Evolutionary conservation across 2,888 invertebrate species (phyloP).

Genomic region (Melanostoma scalare): DNA sequence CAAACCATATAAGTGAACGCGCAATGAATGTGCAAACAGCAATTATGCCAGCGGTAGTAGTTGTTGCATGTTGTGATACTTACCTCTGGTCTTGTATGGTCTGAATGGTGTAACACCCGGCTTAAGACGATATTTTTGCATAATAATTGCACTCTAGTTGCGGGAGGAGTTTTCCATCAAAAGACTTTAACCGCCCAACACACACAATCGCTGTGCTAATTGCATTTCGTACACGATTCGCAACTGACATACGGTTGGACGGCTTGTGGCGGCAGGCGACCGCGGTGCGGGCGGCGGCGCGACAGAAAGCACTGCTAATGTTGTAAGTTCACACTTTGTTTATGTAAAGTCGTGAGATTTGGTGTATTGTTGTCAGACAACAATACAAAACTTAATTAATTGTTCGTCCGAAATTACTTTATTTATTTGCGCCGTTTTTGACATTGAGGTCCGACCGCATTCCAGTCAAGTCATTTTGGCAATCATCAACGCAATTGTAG

Average conservation of each 20-base stretch:
- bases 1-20: slow-evolving; percentile 10
- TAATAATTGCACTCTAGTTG: neutral
- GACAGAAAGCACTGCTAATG: neutral
- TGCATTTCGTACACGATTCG: slow-evolving; percentile 25
- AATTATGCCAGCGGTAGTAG: slow-evolving; percentile 5
- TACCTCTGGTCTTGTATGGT: neutral
- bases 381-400: neutral
- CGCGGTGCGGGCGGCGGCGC: no score
- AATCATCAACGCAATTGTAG: slow-evolving; percentile 30
- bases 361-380: slow-evolving; percentile 11
- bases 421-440: slow-evolving; percentile 7
- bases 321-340: slow-evolving; percentile 25
- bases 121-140: no score
- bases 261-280: no score
- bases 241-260: no score
- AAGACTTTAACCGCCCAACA: slow-evolving; percentile 32
- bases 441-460: slow-evolving; percentile 19
- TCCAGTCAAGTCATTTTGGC: slow-evolving; percentile 13
- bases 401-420: slow-evolving; percentile 4
- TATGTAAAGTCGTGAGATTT: slow-evolving; percentile 3
- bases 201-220: slow-evolving; percentile 24
- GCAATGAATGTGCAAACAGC: slow-evolving; percentile 20
- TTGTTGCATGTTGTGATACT: slow-evolving; percentile 24
- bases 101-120: no score
- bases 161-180: slow-evolving; percentile 14